These are phyloP conservation scores for Zaprionus tsacasi DNA, from an alignment of 1,140 invertebrate species.

Conservation along the genomic window DNA sequence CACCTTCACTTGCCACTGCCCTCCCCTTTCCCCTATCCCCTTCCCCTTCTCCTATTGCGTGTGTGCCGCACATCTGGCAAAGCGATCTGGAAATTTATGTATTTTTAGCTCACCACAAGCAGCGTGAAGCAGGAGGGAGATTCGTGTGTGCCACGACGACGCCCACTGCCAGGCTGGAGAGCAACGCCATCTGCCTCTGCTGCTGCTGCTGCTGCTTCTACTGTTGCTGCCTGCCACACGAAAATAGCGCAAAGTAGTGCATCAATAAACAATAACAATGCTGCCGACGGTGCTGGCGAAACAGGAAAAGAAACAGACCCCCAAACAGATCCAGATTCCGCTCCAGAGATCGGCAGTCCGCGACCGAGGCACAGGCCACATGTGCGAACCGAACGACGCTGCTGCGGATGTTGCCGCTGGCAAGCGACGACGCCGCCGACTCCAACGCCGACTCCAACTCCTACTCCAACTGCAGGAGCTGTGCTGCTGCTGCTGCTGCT, in stretches of 20 bases:
- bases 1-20: neutral
- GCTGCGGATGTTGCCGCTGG: constrained; percentile 2
- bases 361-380: neutral
- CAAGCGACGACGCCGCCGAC: constrained; percentile 1
- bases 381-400: neutral
- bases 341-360: constrained; percentile 27
- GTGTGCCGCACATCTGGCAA: constrained; percentile 30
- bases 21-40: neutral
- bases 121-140: neutral
- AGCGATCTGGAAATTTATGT: constrained; percentile 46
- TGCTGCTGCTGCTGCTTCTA: constrained; percentile 14
- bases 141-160: constrained; percentile 37
- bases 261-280: constrained; percentile 83
- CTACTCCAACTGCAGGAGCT: constrained; percentile 28
- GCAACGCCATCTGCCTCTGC: constrained; percentile 56
- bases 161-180: constrained; percentile 52
- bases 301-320: constrained; percentile 61
- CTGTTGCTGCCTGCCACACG: constrained; percentile 60
- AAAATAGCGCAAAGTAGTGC: constrained; percentile 83
- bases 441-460: constrained; percentile 11
- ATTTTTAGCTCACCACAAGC: constrained; percentile 41
- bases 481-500: constrained; percentile 25
- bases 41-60: neutral
- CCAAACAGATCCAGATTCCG: constrained; percentile 39
- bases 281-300: constrained; percentile 53